A percentile compares a stretch with the other conserved stretches of the same genome.
These are phyloP conservation scores for Drosophila sordidapex DNA, from an alignment of 2,888 invertebrate species.

Conservation along the genomic window DNA sequence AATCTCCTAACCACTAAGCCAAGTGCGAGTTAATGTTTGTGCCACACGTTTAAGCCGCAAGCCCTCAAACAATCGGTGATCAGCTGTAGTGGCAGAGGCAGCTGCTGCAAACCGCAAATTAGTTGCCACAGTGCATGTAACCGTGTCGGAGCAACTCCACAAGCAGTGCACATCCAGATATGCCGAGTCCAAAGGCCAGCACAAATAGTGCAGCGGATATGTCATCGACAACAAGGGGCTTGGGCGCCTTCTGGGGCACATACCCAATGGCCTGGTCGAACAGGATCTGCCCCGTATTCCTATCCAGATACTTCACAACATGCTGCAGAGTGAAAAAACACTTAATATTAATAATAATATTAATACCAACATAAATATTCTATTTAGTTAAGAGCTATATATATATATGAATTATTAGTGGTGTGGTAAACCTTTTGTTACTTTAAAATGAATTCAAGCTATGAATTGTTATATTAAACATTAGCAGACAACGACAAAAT, in stretches of 20 bases:
- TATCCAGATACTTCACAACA: constrained; percentile 73
- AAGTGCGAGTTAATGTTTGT: constrained; percentile 30
- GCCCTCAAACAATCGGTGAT: constrained; percentile 53
- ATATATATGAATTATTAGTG: too few relatives aligned
- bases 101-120: constrained; percentile 47
- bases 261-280: constrained; percentile 66
- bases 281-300: constrained; percentile 74
- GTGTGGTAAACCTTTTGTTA: too few relatives aligned
- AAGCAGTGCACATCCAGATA: constrained; percentile 66
- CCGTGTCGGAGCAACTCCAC: constrained; percentile 58
- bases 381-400: too few relatives aligned
- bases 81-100: constrained; percentile 25
- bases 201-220: constrained; percentile 82
- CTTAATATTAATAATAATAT: not conserved
- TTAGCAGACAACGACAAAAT: too few relatives aligned
- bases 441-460: too few relatives aligned
- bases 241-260: constrained; percentile 68
- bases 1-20: too few relatives aligned
- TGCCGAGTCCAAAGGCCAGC: constrained; percentile 73
- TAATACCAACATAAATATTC: too few relatives aligned
- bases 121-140: constrained; percentile 44
- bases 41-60: constrained; percentile 38
- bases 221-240: constrained; percentile 76
- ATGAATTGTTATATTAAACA: too few relatives aligned
- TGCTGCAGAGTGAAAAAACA: constrained; percentile 40